Evolutionary conservation across 2,888 invertebrate species (phyloP).

Genomic region (Hymenopus coronatus): DNA sequence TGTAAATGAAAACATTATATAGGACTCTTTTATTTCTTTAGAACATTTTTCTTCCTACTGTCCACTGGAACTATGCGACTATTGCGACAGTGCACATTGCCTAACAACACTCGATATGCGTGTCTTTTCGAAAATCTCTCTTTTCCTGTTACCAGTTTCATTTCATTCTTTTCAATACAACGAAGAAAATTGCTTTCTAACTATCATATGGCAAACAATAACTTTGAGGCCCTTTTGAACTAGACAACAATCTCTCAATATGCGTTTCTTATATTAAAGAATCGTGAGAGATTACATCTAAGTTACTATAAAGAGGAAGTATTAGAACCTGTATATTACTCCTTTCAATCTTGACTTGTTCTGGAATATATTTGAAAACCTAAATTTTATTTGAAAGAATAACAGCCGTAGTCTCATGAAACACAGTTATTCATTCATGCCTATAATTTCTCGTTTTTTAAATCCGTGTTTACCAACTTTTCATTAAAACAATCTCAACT

Average conservation of each 20-base stretch:
- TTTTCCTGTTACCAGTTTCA: background rate
- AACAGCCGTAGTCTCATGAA: no score
- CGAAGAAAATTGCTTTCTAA: no score
- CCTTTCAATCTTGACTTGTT: background rate
- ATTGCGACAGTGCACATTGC: background rate
- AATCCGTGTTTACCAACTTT: no score
- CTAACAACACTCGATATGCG: background rate
- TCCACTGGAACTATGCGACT: background rate
- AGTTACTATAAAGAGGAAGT: background rate
- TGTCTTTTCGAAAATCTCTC: no score
- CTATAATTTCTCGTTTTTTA: no score
- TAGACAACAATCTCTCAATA: background rate
- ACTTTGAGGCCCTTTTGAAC: background rate
- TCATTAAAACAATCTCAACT: no score
- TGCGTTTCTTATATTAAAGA: background rate
- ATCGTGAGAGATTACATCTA: background rate
- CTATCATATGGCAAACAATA: background rate
- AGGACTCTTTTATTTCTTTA: background rate
- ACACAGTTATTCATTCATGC: no score
- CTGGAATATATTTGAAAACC: background rate
- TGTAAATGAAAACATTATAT: background rate
- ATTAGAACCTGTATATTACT: no score
- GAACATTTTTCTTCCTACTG: background rate
- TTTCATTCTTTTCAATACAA: no score
- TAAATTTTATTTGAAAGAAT: no score